Conservation (phyloP, 2,113 vertebrate species). For the Odobenus rosmarus region DNA sequence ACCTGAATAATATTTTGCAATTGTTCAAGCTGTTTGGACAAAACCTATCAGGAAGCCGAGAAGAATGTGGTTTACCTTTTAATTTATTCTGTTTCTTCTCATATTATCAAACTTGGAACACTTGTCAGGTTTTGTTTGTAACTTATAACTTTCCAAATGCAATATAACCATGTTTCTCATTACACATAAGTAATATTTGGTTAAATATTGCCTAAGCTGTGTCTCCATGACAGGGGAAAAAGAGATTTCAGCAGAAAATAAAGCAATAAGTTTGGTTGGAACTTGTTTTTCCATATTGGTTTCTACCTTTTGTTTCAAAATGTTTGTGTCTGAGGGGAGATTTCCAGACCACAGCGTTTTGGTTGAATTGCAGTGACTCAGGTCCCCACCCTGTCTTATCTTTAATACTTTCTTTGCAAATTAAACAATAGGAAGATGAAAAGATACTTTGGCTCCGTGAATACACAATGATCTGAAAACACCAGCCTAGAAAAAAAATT, state of each 20-base stretch:
- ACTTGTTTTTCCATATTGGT: slow-evolving; percentile 61
- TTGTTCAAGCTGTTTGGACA: slow-evolving; percentile 53
- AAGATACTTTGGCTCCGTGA: slow-evolving; percentile 50
- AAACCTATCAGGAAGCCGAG: slow-evolving; percentile 47
- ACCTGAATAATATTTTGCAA: slow-evolving; percentile 59
- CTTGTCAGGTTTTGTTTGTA: slow-evolving; percentile 64
- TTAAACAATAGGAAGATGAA: slow-evolving; percentile 62
- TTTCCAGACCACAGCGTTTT: slow-evolving; percentile 56
- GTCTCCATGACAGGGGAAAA: slow-evolving; percentile 1
- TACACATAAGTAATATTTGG: slow-evolving; percentile 64
- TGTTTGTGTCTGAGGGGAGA: slow-evolving; percentile 39
- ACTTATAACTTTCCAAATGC: slow-evolving; percentile 61
- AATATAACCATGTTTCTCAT: slow-evolving; percentile 58
- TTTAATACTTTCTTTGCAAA: slow-evolving; percentile 58
- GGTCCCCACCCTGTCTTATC: slow-evolving; percentile 35
- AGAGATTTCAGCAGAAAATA: slow-evolving; percentile 66
- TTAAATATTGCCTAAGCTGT: slow-evolving; percentile 63
- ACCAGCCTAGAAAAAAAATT: neutral
- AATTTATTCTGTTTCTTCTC: slow-evolving; percentile 59
- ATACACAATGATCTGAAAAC: slow-evolving; percentile 37
- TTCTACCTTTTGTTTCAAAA: slow-evolving; percentile 64
- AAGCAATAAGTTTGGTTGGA: slow-evolving; percentile 68
- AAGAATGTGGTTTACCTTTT: slow-evolving; percentile 45
- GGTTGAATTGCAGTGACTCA: slow-evolving; percentile 31
- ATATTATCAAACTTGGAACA: slow-evolving; percentile 56